phyloP scores from a whole-genome alignment of 2,113 vertebrate species.

The Lagopus leucura region DNA sequence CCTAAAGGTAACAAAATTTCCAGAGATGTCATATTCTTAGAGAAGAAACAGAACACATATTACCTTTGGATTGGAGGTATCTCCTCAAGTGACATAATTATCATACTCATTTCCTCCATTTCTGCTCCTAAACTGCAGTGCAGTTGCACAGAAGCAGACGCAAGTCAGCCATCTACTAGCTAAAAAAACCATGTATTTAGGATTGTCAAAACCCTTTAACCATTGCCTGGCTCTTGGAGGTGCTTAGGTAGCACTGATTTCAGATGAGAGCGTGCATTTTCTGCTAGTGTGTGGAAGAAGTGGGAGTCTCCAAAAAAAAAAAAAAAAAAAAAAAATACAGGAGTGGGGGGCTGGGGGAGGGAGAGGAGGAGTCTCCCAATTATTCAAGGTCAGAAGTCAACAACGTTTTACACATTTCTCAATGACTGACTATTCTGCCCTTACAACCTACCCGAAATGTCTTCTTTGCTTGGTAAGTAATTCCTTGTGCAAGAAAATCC shows the following conservation, averaged over 20 bases:
- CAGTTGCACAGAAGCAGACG: not conserved
- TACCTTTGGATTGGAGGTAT: not conserved
- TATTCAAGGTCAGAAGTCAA: too few species aligned
- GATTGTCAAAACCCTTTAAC: not conserved
- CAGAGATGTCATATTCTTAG: not conserved
- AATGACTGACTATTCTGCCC: not conserved
- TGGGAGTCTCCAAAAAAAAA: too few species aligned
- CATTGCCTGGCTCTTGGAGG: not conserved
- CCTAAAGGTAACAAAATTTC: not conserved
- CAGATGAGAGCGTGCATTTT: not conserved
- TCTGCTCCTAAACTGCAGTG: not conserved
- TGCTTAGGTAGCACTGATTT: not conserved
- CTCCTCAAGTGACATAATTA: not conserved
- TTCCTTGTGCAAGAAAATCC: not conserved
- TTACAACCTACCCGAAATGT: not conserved
- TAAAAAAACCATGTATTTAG: accelerated
- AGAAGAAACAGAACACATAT: not conserved
- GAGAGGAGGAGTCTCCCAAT: too few species aligned
- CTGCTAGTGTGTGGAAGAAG: not conserved
- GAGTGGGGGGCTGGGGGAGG: too few species aligned
- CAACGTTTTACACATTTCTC: not conserved
- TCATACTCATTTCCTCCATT: not conserved
- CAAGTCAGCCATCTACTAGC: not conserved
- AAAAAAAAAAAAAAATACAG: too few species aligned
- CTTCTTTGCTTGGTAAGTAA: not conserved